These are phyloP conservation scores for Diglossa brunneiventris DNA, from an alignment of 2,113 vertebrate genomes.

Conservation along the genomic window DNA sequence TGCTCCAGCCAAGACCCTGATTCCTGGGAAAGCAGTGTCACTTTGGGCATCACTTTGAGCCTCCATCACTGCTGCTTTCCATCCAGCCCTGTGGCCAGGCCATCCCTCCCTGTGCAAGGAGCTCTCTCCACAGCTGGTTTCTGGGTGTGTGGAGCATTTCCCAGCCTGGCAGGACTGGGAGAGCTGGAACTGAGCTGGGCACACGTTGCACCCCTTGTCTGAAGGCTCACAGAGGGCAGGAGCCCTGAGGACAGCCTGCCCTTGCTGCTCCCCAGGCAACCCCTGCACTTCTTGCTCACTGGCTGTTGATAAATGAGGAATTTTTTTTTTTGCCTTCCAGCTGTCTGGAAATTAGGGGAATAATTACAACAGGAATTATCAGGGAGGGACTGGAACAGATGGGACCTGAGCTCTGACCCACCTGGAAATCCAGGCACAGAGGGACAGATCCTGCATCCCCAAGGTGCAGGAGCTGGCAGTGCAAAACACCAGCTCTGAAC, in stretches of 20 bases:
- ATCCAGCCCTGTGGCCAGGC: not conserved
- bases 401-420: slow-evolving; percentile 4
- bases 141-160: not conserved
- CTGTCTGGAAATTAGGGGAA: not conserved
- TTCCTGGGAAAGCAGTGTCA: not conserved
- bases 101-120: rapidly evolving
- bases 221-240: not conserved
- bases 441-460: not conserved
- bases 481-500: not conserved
- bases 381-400: not conserved
- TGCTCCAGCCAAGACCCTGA: not conserved
- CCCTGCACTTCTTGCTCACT: not conserved
- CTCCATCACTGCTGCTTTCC: not conserved
- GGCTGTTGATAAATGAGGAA: not conserved
- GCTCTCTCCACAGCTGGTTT: rapidly evolving
- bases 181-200: not conserved
- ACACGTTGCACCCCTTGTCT: rapidly evolving
- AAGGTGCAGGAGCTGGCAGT: rapidly evolving
- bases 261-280: not conserved
- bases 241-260: not conserved
- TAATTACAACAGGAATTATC: slow-evolving; percentile 3
- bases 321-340: not conserved
- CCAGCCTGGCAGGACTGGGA: not conserved
- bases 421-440: not conserved
- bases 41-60: rapidly evolving